Evolutionary conservation across 2,888 invertebrate genomes (phyloP), one percentile per base, ranked within the genome.

Genomic region (Mythimna albipuncta): DNA sequence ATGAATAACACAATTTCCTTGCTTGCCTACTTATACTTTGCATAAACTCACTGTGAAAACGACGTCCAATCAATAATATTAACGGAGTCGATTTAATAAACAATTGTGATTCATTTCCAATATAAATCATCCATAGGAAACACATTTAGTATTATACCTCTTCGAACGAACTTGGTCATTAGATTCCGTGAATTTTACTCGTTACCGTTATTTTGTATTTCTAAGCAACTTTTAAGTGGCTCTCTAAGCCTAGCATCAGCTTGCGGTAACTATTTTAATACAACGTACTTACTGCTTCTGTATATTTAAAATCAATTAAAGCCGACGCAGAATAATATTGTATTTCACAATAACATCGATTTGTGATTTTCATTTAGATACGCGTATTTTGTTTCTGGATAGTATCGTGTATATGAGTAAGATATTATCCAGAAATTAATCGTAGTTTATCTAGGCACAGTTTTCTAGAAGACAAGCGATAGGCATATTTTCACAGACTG

Each of bases 1-100:
- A 89, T 75, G 81, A 84, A 81, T 78, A 85, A 70, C 75, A 81
- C 72, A 77, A 84, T 85, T 82, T 85, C 81, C 78, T 83, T 68
- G 64, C 66, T 79, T 72, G 57, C 66, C 70, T 73, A 75, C 63
- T 62, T 72, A 62, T 69, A 70, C 11, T 75, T 83, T 67, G 74
- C 75, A 71, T 76, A 73, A 69, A 69, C 38, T 69, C 57, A 52
- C 26, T 57, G 32, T 58, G 38, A 58, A 66, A 73, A 75, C 50
- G 69, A 32, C 38, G 7, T 50, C 67, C 62, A 62, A 74, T 75
- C 58, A 76, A 64, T 69, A 59, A 68, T 21, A 50, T 0, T 67
- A 73, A 71, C 35, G 57, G 41, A 72, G 52, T 62, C 59, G 50
- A 73, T 79, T 79, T 64, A 73, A 62, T 76, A 71, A 79, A 74